Conservation (phyloP, 2,797 vertebrate genomes). For the Melanitta fusca region DNA sequence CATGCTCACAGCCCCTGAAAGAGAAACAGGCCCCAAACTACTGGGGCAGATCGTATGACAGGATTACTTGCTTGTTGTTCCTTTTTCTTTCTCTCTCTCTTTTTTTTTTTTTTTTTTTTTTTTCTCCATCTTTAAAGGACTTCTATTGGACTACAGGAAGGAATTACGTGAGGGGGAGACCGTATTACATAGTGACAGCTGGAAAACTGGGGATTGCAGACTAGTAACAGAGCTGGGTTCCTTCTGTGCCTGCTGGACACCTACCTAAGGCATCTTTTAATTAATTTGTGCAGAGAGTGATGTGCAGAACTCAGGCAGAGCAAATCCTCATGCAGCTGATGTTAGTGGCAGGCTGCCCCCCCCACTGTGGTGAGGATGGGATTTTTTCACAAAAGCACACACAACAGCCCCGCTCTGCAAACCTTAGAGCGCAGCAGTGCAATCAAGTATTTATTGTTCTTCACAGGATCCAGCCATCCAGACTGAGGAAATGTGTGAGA, state of each 20-base stretch:
- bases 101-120: background rate
- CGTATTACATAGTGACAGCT: conserved; percentile 76
- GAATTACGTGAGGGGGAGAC: conserved; percentile 68
- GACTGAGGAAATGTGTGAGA: background rate
- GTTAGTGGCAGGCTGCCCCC: background rate
- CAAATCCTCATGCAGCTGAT: background rate
- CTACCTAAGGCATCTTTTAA: conserved; percentile 70
- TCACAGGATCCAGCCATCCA: background rate
- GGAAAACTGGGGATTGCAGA: conserved; percentile 71
- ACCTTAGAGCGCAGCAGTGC: background rate
- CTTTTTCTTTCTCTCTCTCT: conserved; percentile 44
- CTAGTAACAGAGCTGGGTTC: conserved; percentile 65
- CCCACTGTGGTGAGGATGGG: fast-evolving
- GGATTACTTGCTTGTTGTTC: conserved; percentile 74
- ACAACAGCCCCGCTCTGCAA: background rate
- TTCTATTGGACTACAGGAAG: conserved; percentile 66
- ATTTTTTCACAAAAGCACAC: background rate
- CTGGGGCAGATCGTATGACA: conserved; percentile 75
- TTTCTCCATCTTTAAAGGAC: conserved; percentile 4
- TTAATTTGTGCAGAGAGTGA: conserved; percentile 53
- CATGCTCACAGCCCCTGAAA: conserved; percentile 72
- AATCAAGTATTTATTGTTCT: background rate
- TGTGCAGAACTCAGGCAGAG: background rate
- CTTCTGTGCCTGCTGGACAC: conserved; percentile 63
- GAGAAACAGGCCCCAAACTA: conserved; percentile 72